Evolutionary conservation across 2,888 invertebrate genomes (phyloP), one percentile per base, ranked within the genome.

Genomic region (Drosophila kanekoi): DNA sequence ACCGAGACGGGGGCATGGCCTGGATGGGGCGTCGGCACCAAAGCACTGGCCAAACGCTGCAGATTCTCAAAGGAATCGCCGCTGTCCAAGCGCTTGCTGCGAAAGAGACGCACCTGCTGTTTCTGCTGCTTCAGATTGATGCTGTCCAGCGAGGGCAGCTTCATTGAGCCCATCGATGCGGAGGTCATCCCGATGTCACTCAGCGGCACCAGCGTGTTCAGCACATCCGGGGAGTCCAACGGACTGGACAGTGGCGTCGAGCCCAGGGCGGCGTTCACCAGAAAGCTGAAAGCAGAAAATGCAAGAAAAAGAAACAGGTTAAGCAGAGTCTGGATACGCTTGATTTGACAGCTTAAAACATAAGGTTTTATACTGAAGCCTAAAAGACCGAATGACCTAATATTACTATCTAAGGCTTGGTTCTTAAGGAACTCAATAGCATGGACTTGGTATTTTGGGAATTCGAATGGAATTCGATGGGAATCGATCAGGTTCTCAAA

Each of bases 241-340:
- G 97, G 97, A 71, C 96, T 96, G 77, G 96, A 96, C 65, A 96
- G 93, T 5, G 96, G 95, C 54, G 96, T 96, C 74, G 94, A 94
- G 52, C 96, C 96, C 79, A 95, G 94, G 90, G 96, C 96, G 80
- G 96, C 96, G 93, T 96, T 97, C 64, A 96, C 95, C 89, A 96
- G 95, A 92, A 96, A 96, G 93, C 97, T 97, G 54, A 16, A 16
- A 0, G 4, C 5, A 14, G 8, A n/a, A 43, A 20, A 23, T 4
- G 6, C 18, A 33, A 33, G 6, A 1, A 32, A 9, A 49, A 14
- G 5, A 4, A 13, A 38, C 14, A 3, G 18, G n/a, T 32, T 53
- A 40, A 1, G 5, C n/a, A n/a, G 18, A 9, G n/a, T 1, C 16
- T 16, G 14, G 1, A 32, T 6, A 16, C 1, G 11, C 11, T 32